Percentiles rank a stretch among this genome's conserved stretches.
Evolutionary conservation across 2,113 vertebrate species (phyloP).

Genomic region (Elephantulus edwardii): DNA sequence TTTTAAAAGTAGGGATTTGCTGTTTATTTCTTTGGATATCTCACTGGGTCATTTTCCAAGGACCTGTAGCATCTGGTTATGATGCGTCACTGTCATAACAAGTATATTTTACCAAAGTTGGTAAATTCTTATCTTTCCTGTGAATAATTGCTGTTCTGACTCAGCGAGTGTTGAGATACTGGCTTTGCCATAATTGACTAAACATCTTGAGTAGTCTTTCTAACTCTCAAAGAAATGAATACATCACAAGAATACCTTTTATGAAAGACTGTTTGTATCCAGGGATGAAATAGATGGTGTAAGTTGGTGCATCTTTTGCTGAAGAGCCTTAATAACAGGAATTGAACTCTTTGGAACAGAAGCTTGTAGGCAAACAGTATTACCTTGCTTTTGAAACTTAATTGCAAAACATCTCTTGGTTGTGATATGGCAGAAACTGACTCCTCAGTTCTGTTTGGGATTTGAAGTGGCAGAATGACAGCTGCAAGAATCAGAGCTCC

Average conservation of each 20-base stretch:
- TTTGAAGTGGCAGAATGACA: background rate
- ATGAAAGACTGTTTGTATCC: background rate
- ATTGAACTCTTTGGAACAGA: background rate
- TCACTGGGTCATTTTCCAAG: background rate
- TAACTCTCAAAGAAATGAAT: background rate
- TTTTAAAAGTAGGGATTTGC: background rate
- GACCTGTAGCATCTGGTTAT: background rate
- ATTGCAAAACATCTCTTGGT: background rate
- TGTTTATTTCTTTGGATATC: background rate
- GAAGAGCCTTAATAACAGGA: background rate
- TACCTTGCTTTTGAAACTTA: background rate
- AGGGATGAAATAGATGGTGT: background rate
- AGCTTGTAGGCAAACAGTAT: background rate
- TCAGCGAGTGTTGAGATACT: background rate
- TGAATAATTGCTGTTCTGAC: background rate
- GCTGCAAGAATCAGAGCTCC: background rate
- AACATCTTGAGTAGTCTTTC: background rate
- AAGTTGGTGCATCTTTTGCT: background rate
- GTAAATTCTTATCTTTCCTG: background rate
- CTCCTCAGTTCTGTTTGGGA: background rate
- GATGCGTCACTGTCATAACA: background rate
- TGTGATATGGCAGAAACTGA: background rate
- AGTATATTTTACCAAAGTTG: background rate
- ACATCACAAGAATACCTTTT: background rate
- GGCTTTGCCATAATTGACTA: background rate